Percentiles rank a stretch among this genome's conserved stretches.
Evolutionary conservation across 2,888 invertebrate species (phyloP).

Genomic region (Mythimna lalbum): DNA sequence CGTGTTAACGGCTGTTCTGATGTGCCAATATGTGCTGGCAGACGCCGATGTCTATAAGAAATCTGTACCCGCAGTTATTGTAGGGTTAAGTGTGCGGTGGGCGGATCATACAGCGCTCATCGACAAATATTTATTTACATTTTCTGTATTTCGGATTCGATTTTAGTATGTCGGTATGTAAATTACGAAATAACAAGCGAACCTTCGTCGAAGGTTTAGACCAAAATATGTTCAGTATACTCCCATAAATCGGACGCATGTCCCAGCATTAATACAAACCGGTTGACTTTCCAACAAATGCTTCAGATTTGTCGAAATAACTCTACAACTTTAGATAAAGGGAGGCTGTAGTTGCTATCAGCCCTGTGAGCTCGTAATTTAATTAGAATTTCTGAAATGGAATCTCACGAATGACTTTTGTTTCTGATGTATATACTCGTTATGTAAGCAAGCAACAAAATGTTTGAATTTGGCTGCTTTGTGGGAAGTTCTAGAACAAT

Average conservation of each 20-base stretch:
- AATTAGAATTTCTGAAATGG: conserved; percentile 84
- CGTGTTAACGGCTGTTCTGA: conserved; percentile 64
- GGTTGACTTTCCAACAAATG: conserved; percentile 78
- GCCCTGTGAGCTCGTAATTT: conserved; percentile 77
- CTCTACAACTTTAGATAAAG: conserved; percentile 82
- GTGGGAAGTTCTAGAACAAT: conserved; percentile 71
- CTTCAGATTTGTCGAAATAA: conserved; percentile 83
- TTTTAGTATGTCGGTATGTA: conserved; percentile 35
- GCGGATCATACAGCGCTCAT: conserved; percentile 12
- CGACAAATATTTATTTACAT: conserved; percentile 37
- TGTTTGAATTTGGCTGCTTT: conserved; percentile 67
- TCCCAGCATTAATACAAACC: conserved; percentile 71
- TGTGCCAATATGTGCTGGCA: conserved; percentile 60
- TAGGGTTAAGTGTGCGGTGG: conserved; percentile 39
- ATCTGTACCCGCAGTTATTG: conserved; percentile 46
- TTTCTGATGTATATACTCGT: conserved; percentile 77
- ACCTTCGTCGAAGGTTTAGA: conserved; percentile 56
- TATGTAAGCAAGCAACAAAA: conserved; percentile 70
- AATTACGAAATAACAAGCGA: conserved; percentile 57
- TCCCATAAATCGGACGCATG: conserved; percentile 72
- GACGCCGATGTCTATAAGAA: conserved; percentile 43
- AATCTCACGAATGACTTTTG: conserved; percentile 84
- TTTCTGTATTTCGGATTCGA: conserved; percentile 29
- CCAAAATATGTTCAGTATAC: conserved; percentile 71
- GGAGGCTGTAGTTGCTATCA: conserved; percentile 79